Evolutionary conservation across 1,140 invertebrate species (phyloP).

Genomic region (Batillaria attramentaria): DNA sequence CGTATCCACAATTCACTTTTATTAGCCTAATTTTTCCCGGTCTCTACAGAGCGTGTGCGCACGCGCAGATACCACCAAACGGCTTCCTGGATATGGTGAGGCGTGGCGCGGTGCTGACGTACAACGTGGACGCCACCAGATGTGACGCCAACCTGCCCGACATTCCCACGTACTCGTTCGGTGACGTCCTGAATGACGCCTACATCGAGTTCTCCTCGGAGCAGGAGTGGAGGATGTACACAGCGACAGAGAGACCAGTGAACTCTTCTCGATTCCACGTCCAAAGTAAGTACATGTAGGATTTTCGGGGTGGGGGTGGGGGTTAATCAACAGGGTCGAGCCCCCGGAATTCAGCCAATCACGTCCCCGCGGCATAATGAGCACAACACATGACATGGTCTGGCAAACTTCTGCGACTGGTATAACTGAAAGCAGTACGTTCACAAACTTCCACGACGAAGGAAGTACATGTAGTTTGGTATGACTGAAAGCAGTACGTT

Average conservation of each 20-base stretch:
- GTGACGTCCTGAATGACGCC: constrained; percentile 20
- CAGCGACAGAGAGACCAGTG: not conserved
- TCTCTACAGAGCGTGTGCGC: no score
- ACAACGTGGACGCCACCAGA: constrained; percentile 10
- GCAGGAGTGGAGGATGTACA: not conserved
- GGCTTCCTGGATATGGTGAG: not conserved
- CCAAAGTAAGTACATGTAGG: not conserved
- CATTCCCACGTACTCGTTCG: constrained; percentile 21
- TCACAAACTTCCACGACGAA: not conserved
- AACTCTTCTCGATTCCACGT: constrained; percentile 4
- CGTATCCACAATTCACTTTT: no score
- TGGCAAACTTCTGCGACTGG: no score
- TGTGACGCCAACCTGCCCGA: constrained; percentile 21
- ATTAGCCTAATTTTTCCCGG: no score
- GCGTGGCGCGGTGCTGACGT: constrained; percentile 3
- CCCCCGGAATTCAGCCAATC: no score
- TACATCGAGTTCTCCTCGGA: not conserved
- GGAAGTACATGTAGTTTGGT: no score
- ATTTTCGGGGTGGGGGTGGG: not conserved
- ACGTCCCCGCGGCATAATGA: no score
- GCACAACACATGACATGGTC: no score
- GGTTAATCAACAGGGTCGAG: no score
- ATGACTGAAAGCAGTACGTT: no score
- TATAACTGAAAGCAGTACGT: not conserved
- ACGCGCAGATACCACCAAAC: no score